These are phyloP conservation scores for Anoplophora glabripennis DNA, from an alignment of 1,140 invertebrate species.

Conservation along the genomic window DNA sequence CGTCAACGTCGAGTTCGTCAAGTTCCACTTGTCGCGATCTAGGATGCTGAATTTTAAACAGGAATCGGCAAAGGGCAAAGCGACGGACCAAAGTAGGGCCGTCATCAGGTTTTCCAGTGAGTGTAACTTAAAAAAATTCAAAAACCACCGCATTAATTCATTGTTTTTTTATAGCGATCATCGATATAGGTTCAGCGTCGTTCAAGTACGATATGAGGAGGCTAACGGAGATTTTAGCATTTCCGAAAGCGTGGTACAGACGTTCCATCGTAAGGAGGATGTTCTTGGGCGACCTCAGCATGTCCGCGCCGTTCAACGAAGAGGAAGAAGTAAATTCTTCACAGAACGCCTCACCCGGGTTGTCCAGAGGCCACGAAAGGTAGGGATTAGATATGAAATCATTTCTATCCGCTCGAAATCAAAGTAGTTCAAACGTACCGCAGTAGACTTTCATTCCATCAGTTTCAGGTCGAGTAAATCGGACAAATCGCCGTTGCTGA, in stretches of 20 bases:
- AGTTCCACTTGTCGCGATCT: constrained; percentile 88
- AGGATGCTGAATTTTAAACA: constrained; percentile 77
- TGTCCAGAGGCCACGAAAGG: constrained; percentile 35
- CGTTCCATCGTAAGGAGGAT: constrained; percentile 87
- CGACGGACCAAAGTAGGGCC: constrained; percentile 65
- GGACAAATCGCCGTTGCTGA: constrained; percentile 40
- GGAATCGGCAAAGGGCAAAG: constrained; percentile 46
- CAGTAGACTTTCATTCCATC: neutral
- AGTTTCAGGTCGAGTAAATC: constrained; percentile 13
- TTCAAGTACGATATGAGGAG: constrained; percentile 99
- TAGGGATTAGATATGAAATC: constrained; percentile 1
- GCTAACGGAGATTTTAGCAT: constrained; percentile 94
- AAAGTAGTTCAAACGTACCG: neutral
- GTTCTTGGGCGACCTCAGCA: constrained; percentile 87
- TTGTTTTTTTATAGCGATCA: constrained; percentile 66
- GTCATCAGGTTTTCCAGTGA: constrained; percentile 89
- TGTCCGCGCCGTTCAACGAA: constrained; percentile 45
- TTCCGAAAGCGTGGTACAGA: constrained; percentile 97
- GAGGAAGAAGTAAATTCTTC: constrained; percentile 35
- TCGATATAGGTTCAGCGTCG: constrained; percentile 95
- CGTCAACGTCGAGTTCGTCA: constrained; percentile 96
- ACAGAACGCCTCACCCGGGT: constrained; percentile 31
- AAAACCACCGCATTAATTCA: neutral
- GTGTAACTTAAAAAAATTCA: constrained; percentile 40
- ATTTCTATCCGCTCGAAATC: neutral